Conservation (phyloP, 2,888 invertebrate species). For the Aporophyla lueneburgensis region DNA sequence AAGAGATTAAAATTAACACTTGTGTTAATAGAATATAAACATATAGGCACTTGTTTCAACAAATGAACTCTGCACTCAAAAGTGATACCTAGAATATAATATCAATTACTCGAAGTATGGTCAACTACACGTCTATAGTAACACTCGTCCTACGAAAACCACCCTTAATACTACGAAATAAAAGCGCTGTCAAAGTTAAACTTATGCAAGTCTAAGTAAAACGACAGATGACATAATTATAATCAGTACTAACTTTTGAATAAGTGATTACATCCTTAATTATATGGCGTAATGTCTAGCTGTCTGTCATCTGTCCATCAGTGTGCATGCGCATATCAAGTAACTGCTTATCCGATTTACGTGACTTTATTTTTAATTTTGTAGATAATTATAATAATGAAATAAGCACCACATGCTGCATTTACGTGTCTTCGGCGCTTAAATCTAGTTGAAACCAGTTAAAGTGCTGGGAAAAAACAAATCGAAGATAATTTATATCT, state of each 20-base stretch:
- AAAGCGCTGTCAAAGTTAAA: not conserved
- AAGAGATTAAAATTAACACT: constrained; percentile 21
- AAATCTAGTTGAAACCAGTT: constrained; percentile 27
- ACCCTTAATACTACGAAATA: not conserved
- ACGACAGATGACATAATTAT: not conserved
- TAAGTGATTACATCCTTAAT: constrained; percentile 11
- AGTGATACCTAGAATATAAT: not conserved
- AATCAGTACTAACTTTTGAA: constrained; percentile 13
- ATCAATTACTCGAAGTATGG: not conserved
- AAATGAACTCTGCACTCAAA: not conserved
- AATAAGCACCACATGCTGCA: not conserved
- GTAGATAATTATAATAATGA: constrained; percentile 15
- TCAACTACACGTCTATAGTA: not conserved
- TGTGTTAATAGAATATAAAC: not conserved
- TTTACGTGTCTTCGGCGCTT: not conserved
- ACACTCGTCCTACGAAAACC: not conserved
- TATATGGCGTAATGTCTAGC: constrained; percentile 2
- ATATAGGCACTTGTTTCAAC: constrained; percentile 29
- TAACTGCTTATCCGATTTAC: constrained; percentile 27
- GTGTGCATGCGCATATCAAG: constrained; percentile 14
- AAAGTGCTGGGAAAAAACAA: not conserved
- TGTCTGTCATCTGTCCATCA: constrained; percentile 30
- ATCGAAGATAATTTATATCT: not conserved
- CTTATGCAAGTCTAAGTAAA: constrained; percentile 3
- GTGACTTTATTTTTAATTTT: constrained; percentile 32